Percentiles rank a stretch among this genome's conserved stretches.
phyloP scores from a whole-genome alignment of 2,888 invertebrate genomes.

The Caenorhabditis sulstoni region DNA sequence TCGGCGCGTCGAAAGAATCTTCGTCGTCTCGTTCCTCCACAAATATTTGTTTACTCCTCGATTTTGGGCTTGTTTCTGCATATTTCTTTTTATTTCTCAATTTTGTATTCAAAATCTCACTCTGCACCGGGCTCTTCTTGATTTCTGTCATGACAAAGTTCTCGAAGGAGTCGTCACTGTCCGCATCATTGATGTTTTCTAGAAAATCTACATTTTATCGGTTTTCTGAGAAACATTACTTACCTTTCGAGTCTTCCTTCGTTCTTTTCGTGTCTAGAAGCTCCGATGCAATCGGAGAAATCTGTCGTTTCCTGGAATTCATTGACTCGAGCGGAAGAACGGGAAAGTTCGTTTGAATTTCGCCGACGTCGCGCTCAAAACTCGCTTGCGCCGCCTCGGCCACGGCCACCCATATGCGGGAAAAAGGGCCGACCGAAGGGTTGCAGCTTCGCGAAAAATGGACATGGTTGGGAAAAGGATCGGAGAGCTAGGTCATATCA shows the following conservation, averaged over 20 bases:
- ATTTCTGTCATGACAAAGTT: conserved; percentile 12
- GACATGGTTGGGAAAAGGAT: too few species aligned
- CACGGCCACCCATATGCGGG: too few species aligned
- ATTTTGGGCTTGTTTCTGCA: conserved; percentile 30
- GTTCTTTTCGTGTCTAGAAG: neutral
- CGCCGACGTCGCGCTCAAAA: too few species aligned
- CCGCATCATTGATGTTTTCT: conserved; percentile 22
- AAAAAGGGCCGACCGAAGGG: too few species aligned
- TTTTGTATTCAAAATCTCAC: conserved; percentile 6
- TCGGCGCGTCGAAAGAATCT: conserved; percentile 55
- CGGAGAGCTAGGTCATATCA: too few species aligned
- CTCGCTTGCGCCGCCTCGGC: too few species aligned
- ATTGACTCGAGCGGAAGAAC: neutral
- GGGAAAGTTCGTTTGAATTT: too few species aligned
- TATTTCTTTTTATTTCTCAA: neutral
- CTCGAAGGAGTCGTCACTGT: conserved; percentile 51
- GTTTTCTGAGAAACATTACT: neutral
- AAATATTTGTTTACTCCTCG: conserved; percentile 45
- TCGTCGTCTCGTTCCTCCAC: conserved; percentile 36
- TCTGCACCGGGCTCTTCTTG: neutral
- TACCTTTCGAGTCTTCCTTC: conserved; percentile 12
- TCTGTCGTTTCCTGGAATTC: conserved; percentile 40
- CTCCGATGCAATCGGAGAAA: neutral
- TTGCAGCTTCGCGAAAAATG: too few species aligned
- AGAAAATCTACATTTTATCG: neutral